A percentile compares a stretch with the other conserved stretches of the same genome.
phyloP scores from a whole-genome alignment of 2,113 vertebrate genomes.

The Tangachromis dhanisi region DNA sequence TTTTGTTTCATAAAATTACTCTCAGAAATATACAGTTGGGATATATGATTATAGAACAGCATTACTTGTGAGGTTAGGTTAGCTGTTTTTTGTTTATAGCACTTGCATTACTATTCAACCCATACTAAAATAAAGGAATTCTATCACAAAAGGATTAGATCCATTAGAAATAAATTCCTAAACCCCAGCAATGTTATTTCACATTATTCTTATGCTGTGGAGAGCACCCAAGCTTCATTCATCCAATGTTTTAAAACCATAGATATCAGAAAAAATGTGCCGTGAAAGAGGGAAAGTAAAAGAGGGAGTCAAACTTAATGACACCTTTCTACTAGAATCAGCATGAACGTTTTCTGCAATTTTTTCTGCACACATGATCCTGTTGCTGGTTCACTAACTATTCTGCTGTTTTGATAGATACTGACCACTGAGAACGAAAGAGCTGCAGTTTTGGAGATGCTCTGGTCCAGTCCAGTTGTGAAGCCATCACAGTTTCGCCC shows the following conservation, averaged over 20 bases:
- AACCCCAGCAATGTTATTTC: neutral
- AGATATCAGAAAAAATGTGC: neutral
- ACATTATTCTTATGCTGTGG: neutral
- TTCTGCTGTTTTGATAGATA: neutral
- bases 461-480: neutral
- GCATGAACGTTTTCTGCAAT: neutral
- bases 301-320: neutral
- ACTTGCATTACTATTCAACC: neutral
- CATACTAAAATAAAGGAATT: neutral
- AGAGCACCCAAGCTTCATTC: neutral
- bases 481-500: neutral
- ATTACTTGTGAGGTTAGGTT: neutral
- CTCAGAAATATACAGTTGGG: neutral
- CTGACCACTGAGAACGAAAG: neutral
- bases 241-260: neutral
- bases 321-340: neutral
- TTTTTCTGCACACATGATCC: neutral
- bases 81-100: neutral
- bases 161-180: neutral
- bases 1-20: neutral
- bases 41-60: neutral
- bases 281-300: neutral
- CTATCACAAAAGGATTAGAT: neutral
- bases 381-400: neutral
- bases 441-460: neutral